phyloP scores from a whole-genome alignment of 2,797 vertebrate genomes.

The Acropternis orthonyx region DNA sequence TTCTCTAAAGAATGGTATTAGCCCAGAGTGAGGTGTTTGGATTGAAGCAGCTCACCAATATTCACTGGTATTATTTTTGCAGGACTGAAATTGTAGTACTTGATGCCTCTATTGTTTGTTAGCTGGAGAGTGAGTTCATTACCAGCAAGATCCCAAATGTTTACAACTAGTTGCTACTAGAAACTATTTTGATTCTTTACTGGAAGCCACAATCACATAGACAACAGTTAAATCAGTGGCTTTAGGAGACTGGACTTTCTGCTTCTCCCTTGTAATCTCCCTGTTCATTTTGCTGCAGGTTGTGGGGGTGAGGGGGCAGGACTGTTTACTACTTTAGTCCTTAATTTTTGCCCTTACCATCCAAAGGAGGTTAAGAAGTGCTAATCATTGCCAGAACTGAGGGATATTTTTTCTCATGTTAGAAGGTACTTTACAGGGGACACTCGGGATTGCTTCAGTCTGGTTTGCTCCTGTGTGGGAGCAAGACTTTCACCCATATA shows the following conservation, averaged over 20 bases:
- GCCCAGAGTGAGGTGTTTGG: not conserved
- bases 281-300: not conserved
- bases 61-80: not conserved
- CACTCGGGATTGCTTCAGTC: not conserved
- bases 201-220: constrained; percentile 36
- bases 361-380: not conserved
- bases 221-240: not conserved
- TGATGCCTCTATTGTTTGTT: constrained; percentile 39
- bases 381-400: not conserved
- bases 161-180: constrained; percentile 51
- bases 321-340: not conserved
- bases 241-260: not conserved
- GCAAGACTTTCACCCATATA: not conserved
- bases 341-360: not conserved
- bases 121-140: constrained; percentile 27
- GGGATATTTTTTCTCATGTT: not conserved
- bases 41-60: not conserved
- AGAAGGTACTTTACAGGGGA: not conserved
- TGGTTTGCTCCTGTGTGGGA: not conserved
- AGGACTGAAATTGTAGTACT: not conserved
- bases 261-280: not conserved
- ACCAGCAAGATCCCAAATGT: constrained; percentile 12
- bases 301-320: not conserved
- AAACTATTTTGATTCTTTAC: constrained; percentile 50
- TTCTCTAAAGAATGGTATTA: constrained; percentile 36